Evolutionary conservation across 2,797 vertebrate genomes (phyloP), one percentile per base, ranked within the genome.

Genomic region (Eospalax fontanierii): DNA sequence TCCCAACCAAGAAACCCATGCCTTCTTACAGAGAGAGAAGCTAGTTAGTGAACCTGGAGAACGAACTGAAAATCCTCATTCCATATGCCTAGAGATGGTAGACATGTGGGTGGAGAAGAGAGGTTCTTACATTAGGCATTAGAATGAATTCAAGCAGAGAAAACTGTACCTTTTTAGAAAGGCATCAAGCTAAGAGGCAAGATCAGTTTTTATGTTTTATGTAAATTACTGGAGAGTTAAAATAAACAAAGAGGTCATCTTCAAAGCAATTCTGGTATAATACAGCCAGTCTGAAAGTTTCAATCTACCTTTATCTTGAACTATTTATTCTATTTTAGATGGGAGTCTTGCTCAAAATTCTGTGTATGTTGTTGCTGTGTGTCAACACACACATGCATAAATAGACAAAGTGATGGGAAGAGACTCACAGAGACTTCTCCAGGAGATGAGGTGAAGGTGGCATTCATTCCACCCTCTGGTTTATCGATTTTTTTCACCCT

Each of bases 401-500:
- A 70, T 21, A 21, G 33, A 76, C 28, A 28, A 87, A 83, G 35
- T 22, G 79, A 46, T 35, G 19, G 33, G 75, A 70, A 33, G 33
- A 9, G 91, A 81, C 89, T 16, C 43, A 89, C 40, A 35, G 30
- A 95, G 46, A 40, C 16, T 30, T 59, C 43, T 82, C 68, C 82
- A 40, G 12, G 28, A 61, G 40, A 90, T 78, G 21, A 75, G n/a
- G 87, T 87, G 65, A 76, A 28, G 87, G 3, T 22, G 35, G 26
- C 19, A 28, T 79, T 87, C 50, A 50, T 81, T 87, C 6, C 26
- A 79, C 76, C 65, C 21, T 91, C 92, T 74, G 80, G 26, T 81
- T 95, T 84, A 74, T 59, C 46, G 85, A 21, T 81, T 96, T 90
- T 94, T 82, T 71, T 0, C 43, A 30, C 46, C 46, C 46, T 65